Base-by-base conservation (phyloP, 1,140 invertebrate species). In the Scylla paramamosain region DNA sequence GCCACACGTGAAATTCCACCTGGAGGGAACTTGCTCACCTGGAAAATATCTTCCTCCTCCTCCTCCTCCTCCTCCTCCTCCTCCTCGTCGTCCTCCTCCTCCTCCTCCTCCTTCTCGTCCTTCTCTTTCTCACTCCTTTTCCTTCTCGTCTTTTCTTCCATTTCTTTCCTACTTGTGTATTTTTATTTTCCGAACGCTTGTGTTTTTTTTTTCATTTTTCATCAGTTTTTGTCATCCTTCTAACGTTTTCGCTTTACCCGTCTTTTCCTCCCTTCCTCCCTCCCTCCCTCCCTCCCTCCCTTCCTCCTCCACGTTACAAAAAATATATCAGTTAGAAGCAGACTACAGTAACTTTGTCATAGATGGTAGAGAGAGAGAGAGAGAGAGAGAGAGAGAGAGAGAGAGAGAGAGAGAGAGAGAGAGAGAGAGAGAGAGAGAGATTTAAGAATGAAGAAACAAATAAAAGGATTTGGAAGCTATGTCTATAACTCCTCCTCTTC, bases 1-100 rank as follows among this genome's bases (percentile, higher is more conserved):
- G 25, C 67, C 67, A n/a, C 6, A n/a, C 67, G 67, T n/a, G 67
- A 77, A n/a, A 77, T 77, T 77, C 20, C n/a, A 77, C 67, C 67
- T 77, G 67, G 67, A 77, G 67, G 67, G 25, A 77, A 77, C 67
- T 77, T n/a, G 20, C 67, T 77, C 67, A 77, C 67, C 67, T 77
- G 67, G 20, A n/a, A 77, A 77, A 77, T 77, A 77, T 77, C 67
- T 14, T 67, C 59, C 20, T 67, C 20, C 59, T 67, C 59, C 20
- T 25, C 20, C 20, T 67, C 59, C 8, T 25, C 59, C 59, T 67
- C 20, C 20, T 77, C 67, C 67, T n/a, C 67, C 20, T n/a, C 25
- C 67, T 77, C 20, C 52, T 20, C 20, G 10, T 59, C 20, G 2
- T 59, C 67, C 67, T 77, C 20, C 20, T 59, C 20, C 20, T 59